Evolutionary conservation across 1,140 invertebrate species (phyloP), one percentile per base, ranked within the genome.

Genomic region (Cyclina sinensis): DNA sequence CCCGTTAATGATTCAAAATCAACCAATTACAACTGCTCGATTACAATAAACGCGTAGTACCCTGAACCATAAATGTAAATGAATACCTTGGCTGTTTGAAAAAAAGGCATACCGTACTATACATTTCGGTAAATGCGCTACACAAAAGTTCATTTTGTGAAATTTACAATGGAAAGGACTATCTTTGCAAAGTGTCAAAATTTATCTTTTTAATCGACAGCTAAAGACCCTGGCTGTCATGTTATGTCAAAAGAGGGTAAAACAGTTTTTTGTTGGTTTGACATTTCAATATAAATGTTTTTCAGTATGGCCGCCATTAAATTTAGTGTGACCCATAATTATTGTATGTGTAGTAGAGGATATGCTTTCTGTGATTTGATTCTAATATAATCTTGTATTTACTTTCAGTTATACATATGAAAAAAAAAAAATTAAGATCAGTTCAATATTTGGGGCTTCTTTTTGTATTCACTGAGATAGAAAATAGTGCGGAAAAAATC

Each of bases 121-220:
- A 70, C 7, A 70, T 30, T 37, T 30, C 0, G 24, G 65, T n/a
- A 70, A 35, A 70, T 14, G 32, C 14, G 18, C 3, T 70, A 32
- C 65, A 70, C 65, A 70, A 70, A 39, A 35, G 32, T 37, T 32
- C 65, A 70, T 70, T 70, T 70, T 70, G 30, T 27, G 65, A 16
- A 37, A 21, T 37, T 70, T 70, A 70, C 65, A 70, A 70, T 18
- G 37, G 65, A 70, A 37, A 70, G 32, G 65, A 24, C 65, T 11
- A 70, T 70, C 32, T 37, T 39, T 70, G 65, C 37, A 70, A 70
- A 70, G 65, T 70, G 65, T 70, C 65, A 70, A 70, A 70, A 35
- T 70, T 70, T 70, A 70, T 70, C 65, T 70, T 37, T 70, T 16
- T 4, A 70, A 70, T 70, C 32, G 65, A 70, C 65, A 70, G 32